Evolutionary conservation across 2,888 invertebrate species (phyloP).

Genomic region (Pheosia gnoma): DNA sequence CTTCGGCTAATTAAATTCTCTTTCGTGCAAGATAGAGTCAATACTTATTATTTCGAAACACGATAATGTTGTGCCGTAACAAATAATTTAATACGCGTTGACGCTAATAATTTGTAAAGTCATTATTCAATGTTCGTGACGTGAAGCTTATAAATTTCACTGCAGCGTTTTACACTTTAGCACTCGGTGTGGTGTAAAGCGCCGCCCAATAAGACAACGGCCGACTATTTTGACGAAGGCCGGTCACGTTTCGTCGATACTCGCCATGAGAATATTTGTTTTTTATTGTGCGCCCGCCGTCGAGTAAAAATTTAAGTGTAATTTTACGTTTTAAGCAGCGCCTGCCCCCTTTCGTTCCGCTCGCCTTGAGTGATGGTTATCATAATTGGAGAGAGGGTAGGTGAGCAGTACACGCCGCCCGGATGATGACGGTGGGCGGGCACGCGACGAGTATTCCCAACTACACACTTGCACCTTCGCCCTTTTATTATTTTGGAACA

Average conservation of each 20-base stretch:
- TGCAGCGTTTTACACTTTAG: conserved; percentile 82
- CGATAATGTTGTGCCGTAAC: conserved; percentile 41
- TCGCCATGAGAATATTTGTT: conserved; percentile 84
- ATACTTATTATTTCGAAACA: conserved; percentile 43
- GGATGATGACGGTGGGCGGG: conserved; percentile 68
- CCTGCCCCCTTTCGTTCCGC: conserved; percentile 84
- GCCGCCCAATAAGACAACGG: conserved; percentile 80
- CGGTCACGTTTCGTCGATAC: conserved; percentile 84
- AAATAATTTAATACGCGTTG: conserved; percentile 61
- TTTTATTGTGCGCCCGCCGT: conserved; percentile 79
- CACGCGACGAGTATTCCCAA: conserved; percentile 58
- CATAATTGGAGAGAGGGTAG: conserved; percentile 82
- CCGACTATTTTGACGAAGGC: conserved; percentile 83
- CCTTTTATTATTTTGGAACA: conserved; percentile 13
- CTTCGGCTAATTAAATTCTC: conserved; percentile 25
- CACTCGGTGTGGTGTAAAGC: conserved; percentile 76
- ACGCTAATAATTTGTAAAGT: conserved; percentile 71
- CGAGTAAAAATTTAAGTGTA: conserved; percentile 82
- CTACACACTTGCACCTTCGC: conserved; percentile 39
- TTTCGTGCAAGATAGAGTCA: conserved; percentile 33
- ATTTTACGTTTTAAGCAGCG: conserved; percentile 82
- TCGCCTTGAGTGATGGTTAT: conserved; percentile 83
- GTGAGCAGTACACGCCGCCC: conserved; percentile 68
- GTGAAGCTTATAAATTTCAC: conserved; percentile 78
- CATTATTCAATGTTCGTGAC: conserved; percentile 82